Evolutionary conservation across 2,888 invertebrate species (phyloP).

Genomic region (Volucella inflata): DNA sequence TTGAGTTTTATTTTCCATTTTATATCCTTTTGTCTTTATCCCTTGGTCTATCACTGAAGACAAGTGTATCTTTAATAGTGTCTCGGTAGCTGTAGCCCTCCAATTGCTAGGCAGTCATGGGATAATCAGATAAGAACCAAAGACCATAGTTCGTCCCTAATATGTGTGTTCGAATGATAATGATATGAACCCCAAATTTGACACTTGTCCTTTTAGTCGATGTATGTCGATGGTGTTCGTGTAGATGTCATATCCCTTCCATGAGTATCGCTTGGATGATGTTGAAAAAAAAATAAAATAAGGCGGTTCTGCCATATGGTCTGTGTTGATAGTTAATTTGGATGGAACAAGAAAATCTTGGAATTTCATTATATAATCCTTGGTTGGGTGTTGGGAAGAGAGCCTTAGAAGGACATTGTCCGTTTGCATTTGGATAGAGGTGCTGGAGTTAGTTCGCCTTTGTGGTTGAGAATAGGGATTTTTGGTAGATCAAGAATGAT

Average conservation of each 20-base stretch:
- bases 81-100: not conserved
- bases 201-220: constrained; percentile 60
- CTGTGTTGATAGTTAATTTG: constrained; percentile 62
- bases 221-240: not conserved
- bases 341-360: constrained; percentile 58
- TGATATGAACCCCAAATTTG: constrained; percentile 74
- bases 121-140: constrained; percentile 66
- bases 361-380: constrained; percentile 71
- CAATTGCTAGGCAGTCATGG: not conserved
- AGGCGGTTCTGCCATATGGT: constrained; percentile 36
- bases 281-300: too few relatives aligned
- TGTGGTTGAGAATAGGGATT: not conserved
- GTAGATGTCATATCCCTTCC: not conserved
- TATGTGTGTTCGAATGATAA: constrained; percentile 72
- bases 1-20: constrained; percentile 68
- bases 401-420: too few relatives aligned
- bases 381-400: not conserved
- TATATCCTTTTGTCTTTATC: constrained; percentile 63
- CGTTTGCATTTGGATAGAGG: constrained; percentile 1
- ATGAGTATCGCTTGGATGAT: too few relatives aligned
- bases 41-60: not conserved
- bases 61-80: too few relatives aligned
- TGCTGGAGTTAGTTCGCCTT: not conserved
- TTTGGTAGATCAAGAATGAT: not conserved
- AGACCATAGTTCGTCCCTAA: constrained; percentile 69